Base-by-base conservation (phyloP, 2,113 vertebrate species). In the Sinocyclocheilus anshuiensis region DNA sequence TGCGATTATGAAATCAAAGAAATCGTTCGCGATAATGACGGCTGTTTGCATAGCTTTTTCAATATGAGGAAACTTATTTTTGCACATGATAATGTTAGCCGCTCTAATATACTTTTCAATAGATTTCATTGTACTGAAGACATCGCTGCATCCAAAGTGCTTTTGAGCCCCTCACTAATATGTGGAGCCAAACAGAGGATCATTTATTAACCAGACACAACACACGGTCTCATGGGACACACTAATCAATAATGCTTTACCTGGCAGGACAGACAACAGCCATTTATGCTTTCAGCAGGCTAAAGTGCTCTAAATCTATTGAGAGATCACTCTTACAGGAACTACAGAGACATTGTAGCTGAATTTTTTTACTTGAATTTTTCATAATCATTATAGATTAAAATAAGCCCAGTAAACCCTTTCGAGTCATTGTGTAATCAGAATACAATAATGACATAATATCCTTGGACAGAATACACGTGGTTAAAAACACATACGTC, bases 241-340 rank as follows among this genome's bases (percentile, higher is more conserved):
- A 69, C 77, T 63, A 74, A 89, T 89, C 88, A 74, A 89, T 89
- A 85, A 63, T 81, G 59, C 42, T 87, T 65, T 87, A 48, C 78
- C 88, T 87, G 75, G 36, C 79, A 63, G 65, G 53, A 77, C n/a
- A 39, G 48, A 53, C 75, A 42, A 45, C 65, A 88, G 63, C 80
- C 80, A 55, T 13, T 69, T 69, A 29, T 84, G 82, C 77, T 84
- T 50, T 57, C 69, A 77, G 76, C 33, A 11, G 9, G n/a, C n/a
- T 26, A 29, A 53, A 84, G 20, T 53, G 18, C 55, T 61, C 33
- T 7, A 53, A 26, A 59, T 69, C 81, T 69, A 76, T 22, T 59
- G 77, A 69, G 81, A 84, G 36, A 84, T 59, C 48, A 45, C 26
- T 53, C 81, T 78, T 74, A 55, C 11, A 5, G 75, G 33, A 81